Evolutionary conservation across 2,797 vertebrate species (phyloP).

Genomic region (Euthynnus affinis): DNA sequence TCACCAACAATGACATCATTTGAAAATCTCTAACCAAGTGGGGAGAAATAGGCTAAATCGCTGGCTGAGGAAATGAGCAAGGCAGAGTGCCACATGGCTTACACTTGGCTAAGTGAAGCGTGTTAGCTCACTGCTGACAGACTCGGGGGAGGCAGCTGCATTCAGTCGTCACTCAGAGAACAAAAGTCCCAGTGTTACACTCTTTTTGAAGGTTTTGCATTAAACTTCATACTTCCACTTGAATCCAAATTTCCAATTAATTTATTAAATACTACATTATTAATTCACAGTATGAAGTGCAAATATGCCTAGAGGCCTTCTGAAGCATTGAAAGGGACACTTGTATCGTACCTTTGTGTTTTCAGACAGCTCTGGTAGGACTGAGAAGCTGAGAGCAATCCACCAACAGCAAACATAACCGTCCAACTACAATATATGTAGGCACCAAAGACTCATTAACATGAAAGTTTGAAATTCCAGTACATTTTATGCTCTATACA

Average conservation of each 20-base stretch:
- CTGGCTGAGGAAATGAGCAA: constrained; percentile 52
- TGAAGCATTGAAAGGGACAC: background rate
- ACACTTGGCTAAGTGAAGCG: constrained; percentile 42
- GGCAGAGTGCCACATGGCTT: constrained; percentile 47
- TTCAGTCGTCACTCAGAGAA: constrained; percentile 52
- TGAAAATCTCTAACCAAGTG: constrained; percentile 39
- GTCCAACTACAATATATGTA: background rate
- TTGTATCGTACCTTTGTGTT: constrained; percentile 21
- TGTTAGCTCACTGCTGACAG: constrained; percentile 56
- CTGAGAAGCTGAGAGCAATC: background rate
- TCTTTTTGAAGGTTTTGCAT: constrained; percentile 21
- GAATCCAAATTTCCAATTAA: constrained; percentile 42
- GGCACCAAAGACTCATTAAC: background rate
- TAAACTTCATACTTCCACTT: constrained; percentile 30
- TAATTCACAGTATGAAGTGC: constrained; percentile 4
- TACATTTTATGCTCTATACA: background rate
- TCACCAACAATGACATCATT: constrained; percentile 58
- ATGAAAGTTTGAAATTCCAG: too few relatives aligned
- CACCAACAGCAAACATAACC: background rate
- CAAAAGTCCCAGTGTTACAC: constrained; percentile 31
- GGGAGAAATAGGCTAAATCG: constrained; percentile 47
- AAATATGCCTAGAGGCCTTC: constrained; percentile 22
- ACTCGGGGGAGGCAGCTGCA: constrained; percentile 47
- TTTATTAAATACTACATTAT: constrained; percentile 7
- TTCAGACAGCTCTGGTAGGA: constrained; percentile 1